phyloP scores from a whole-genome alignment of 2,888 invertebrate genomes.

The Hololepta plana region DNA sequence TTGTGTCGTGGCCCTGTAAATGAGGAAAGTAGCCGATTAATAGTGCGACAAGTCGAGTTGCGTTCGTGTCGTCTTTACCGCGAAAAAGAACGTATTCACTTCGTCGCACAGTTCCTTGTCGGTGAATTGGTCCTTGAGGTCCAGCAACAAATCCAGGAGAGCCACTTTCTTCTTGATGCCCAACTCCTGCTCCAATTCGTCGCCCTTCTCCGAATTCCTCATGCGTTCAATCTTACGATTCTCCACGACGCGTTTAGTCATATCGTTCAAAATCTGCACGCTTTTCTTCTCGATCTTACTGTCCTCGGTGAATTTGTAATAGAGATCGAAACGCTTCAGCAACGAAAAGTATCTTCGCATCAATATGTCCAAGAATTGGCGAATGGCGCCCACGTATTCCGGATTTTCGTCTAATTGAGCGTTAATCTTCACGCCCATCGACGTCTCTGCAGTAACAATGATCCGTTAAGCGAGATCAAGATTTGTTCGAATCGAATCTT shows the following conservation, averaged over 20 bases:
- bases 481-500: conserved; percentile 9
- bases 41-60: neutral
- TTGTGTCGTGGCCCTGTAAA: conserved; percentile 34
- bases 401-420: conserved; percentile 9
- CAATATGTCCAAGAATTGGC: conserved; percentile 9
- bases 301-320: conserved; percentile 10
- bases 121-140: conserved; percentile 8
- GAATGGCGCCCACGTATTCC: conserved; percentile 9
- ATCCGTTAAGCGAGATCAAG: conserved; percentile 1
- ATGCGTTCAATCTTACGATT: conserved; percentile 9
- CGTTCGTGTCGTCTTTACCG: conserved; percentile 8
- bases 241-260: conserved; percentile 9
- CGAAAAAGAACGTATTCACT: conserved; percentile 12
- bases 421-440: conserved; percentile 11
- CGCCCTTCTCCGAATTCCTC: conserved; percentile 5
- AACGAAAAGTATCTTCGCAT: conserved; percentile 12
- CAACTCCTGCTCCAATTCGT: too few relatives aligned
- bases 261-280: conserved; percentile 9
- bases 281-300: conserved; percentile 9
- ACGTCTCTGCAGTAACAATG: conserved; percentile 9
- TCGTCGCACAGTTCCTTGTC: conserved; percentile 11
- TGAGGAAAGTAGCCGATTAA: neutral
- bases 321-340: conserved; percentile 10
- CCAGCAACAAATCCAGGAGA: conserved; percentile 10
- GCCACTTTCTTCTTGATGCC: conserved; percentile 9